Percentiles rank a stretch among this genome's conserved stretches.
phyloP scores from a whole-genome alignment of 2,113 vertebrate genomes.

The Cheilinus undulatus region DNA sequence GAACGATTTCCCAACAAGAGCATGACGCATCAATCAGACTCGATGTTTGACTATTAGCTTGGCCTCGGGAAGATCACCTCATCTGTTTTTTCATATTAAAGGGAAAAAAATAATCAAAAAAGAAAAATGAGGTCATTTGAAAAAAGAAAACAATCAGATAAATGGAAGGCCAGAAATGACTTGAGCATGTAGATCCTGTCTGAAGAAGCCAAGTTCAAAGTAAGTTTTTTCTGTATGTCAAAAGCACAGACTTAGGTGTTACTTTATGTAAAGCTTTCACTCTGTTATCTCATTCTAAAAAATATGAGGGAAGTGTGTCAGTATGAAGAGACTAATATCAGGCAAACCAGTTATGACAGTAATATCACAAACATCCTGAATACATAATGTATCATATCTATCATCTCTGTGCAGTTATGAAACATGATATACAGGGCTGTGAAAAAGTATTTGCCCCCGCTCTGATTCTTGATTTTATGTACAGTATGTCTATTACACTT shows the following conservation, averaged over 20 bases:
- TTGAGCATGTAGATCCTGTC: not conserved
- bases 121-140: slow-evolving; percentile 4
- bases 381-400: too few species aligned
- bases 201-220: not conserved
- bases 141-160: too few species aligned
- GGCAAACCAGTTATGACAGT: too few species aligned
- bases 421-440: too few species aligned
- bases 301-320: too few species aligned
- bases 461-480: too few species aligned
- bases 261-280: not conserved
- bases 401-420: too few species aligned
- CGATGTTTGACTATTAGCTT: slow-evolving; percentile 28
- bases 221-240: not conserved
- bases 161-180: not conserved
- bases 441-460: too few species aligned
- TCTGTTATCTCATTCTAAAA: not conserved
- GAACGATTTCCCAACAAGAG: slow-evolving; percentile 61
- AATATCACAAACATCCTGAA: too few species aligned
- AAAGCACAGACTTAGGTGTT: not conserved
- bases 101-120: slow-evolving; percentile 9
- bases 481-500: too few species aligned
- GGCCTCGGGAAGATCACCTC: slow-evolving; percentile 24
- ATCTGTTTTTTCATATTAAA: slow-evolving; percentile 31
- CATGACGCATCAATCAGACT: slow-evolving; percentile 64
- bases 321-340: too few species aligned